Evolutionary conservation across 2,797 vertebrate species (phyloP), one percentile per base, ranked within the genome.

Genomic region (Argya squamiceps): DNA sequence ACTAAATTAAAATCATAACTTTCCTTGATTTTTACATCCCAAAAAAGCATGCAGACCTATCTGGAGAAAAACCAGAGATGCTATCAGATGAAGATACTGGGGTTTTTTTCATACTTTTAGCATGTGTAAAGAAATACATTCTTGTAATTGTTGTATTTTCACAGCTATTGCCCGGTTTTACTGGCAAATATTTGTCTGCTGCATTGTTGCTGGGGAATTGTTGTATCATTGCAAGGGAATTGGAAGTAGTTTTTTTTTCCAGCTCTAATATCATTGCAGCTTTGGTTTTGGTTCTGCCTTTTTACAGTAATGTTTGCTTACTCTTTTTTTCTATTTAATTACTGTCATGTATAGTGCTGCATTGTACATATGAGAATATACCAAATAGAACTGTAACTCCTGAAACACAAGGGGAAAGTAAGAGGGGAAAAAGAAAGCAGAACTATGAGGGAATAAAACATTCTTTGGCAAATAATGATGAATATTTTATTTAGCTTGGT

Each of bases 401-500:
- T 92, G 27, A 76, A 92, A 62, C 79, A 78, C 49, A 46, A 79
- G 27, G 47, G 73, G 59, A 78, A 88, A 89, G 62, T 71, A 60
- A 68, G 68, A 82, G 27, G 32, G 46, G 34, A 17, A 78, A 83
- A 73, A 70, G 49, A 73, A 81, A 88, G 53, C 22, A 88, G 47
- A 85, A 71, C n/a, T 86, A 8, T 55, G 73, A 82, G 52, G 63
- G 79, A 79, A 76, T 55, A 73, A 52, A 89, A 36, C 23, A 53
- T 89, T 89, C 37, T 50, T 84, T 82, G 58, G 30, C 62, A 94
- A 95, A 86, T 73, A 93, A 47, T 78, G 80, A 92, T 82, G 67
- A 91, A 71, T 95, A 59, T 92, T 92, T 91, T 50, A 91, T 78
- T 80, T 64, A 55, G 21, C 41, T 75, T 80, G 43, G 63, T 92